Evolutionary conservation across 2,888 invertebrate genomes (phyloP).

Genomic region (Hymenopus coronatus): DNA sequence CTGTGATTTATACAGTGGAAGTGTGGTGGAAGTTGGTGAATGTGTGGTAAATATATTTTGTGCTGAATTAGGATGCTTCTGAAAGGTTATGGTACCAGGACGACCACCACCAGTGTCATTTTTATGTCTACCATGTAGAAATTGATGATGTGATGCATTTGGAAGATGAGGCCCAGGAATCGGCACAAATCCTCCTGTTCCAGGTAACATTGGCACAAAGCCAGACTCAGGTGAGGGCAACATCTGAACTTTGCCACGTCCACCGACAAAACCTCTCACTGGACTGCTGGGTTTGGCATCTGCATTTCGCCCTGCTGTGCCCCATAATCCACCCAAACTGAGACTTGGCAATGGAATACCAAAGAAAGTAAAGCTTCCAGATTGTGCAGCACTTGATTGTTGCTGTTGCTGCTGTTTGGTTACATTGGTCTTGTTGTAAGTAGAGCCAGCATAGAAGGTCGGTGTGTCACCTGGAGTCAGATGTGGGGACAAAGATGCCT

Average conservation of each 20-base stretch:
- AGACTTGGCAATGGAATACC: constrained; percentile 74
- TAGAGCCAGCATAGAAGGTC: constrained; percentile 55
- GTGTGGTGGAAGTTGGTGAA: not conserved
- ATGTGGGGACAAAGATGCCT: constrained; percentile 41
- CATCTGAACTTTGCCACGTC: constrained; percentile 43
- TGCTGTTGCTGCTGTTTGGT: constrained; percentile 39
- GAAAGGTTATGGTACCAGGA: not conserved
- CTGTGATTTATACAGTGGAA: not conserved
- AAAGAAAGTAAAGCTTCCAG: constrained; percentile 75
- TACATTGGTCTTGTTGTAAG: constrained; percentile 35
- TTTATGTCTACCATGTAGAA: not conserved
- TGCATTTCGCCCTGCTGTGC: constrained; percentile 46
- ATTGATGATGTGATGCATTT: not conserved
- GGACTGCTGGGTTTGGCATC: constrained; percentile 41
- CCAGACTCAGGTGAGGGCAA: constrained; percentile 57
- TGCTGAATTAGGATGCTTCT: not conserved
- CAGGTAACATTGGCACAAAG: constrained; percentile 72
- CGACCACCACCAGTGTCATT: not conserved
- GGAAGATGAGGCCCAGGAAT: constrained; percentile 51
- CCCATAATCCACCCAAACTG: constrained; percentile 56
- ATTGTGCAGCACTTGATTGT: constrained; percentile 44
- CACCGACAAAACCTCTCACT: constrained; percentile 25
- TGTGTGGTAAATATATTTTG: not conserved
- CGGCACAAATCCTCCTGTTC: constrained; percentile 71
- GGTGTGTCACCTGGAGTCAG: constrained; percentile 58